Base-by-base conservation (phyloP, 2,797 vertebrate species). In the Netta rufina region DNA sequence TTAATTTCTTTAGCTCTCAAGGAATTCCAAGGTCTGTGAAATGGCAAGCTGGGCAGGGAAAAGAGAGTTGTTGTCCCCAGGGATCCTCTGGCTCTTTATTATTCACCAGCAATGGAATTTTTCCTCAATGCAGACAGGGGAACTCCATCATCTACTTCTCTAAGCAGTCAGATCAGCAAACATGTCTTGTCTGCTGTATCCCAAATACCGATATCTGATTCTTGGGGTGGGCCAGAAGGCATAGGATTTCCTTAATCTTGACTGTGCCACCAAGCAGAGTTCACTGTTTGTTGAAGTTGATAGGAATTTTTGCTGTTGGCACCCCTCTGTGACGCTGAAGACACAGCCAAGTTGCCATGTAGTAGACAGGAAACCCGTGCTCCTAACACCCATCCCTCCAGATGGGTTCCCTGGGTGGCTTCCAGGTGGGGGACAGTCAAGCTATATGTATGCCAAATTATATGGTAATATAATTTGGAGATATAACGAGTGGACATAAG, bases 1-100 rank as follows among this genome's bases (percentile, higher is more conserved):
- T 88, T 87, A 90, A 92, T 93, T 96, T 90, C 90, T 86, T 90
- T 61, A 84, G 49, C 71, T 92, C 60, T 88, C 67, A 86, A 92
- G 88, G 94, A 96, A 95, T 92, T 94, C 74, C 89, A 67, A 62
- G 77, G 77, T 81, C 67, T 91, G 85, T 84, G 67, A 76, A 75
- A 86, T 43, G 66, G 22, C 56, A 45, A 71, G 56, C 74, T 88
- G 80, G 61, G 85, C 71, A 73, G 19, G 25, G 30, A 74, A 54
- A 92, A 91, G 27, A 86, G 53, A 88, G 41, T 17, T 86, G 13
- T 6, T 75, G 5, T 86, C 85, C 77, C 71, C 47, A 51, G 89
- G 57, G 85, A 4, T 85, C 56, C 56, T 76, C 54, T 53, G 32
- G 9, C 18, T 91, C 60, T 80, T 84, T 87, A 17, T 70, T 95